A percentile compares a stretch with the other conserved stretches of the same genome.
phyloP scores from a whole-genome alignment of 2,888 invertebrate species.

The Vanessa cardui region DNA sequence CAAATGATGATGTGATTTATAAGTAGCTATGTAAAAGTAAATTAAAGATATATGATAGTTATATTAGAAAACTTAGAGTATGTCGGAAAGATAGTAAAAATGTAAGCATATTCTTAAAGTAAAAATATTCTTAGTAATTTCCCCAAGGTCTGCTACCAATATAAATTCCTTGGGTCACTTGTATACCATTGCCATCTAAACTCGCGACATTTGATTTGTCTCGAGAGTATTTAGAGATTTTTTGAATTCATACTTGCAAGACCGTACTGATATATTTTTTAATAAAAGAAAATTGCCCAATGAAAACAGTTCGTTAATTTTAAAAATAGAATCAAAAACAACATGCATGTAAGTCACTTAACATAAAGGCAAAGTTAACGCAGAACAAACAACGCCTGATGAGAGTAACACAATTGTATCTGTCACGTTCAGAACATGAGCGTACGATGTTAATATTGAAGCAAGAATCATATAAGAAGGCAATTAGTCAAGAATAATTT shows the following conservation, averaged over 20 bases:
- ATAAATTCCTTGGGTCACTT: background rate
- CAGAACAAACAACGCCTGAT: background rate
- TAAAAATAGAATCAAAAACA: too few species aligned
- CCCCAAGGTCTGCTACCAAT: conserved; percentile 5
- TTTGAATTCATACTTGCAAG: too few species aligned
- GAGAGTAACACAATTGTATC: background rate
- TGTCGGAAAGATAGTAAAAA: background rate
- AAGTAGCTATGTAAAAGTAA: too few species aligned
- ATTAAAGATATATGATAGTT: too few species aligned
- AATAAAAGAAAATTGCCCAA: background rate
- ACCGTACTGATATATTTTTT: too few species aligned
- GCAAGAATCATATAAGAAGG: conserved; percentile 2
- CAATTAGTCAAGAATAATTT: conserved; percentile 10
- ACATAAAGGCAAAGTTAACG: background rate
- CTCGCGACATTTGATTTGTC: background rate
- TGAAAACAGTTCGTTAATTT: too few species aligned
- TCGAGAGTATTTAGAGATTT: background rate
- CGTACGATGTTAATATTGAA: background rate
- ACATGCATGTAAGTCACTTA: too few species aligned
- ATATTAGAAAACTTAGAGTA: background rate
- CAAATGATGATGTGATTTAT: too few species aligned
- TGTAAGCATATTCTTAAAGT: conserved; percentile 3
- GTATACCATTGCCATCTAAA: background rate
- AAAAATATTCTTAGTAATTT: conserved; percentile 1
- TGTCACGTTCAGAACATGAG: conserved; percentile 2